Evolutionary conservation across 2,113 vertebrate species (phyloP), one percentile per base, ranked within the genome.

Genomic region (Plotosus lineatus): DNA sequence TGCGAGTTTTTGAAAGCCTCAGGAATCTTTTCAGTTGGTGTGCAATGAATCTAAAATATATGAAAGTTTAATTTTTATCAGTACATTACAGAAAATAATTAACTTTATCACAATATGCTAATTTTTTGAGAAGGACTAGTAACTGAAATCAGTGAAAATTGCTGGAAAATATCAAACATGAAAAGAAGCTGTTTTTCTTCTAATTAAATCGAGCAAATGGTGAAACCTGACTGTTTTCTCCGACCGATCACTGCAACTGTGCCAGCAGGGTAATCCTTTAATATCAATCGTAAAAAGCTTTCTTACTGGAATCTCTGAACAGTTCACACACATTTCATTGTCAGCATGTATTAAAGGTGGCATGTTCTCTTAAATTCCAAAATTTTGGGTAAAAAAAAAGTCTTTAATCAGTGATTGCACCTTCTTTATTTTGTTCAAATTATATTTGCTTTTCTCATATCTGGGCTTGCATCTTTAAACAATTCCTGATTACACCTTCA

Each of bases 401-500:
- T 0, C 23, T 19, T 23, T 65, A 11, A 66, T 48, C 7, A 17
- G 26, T 50, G 14, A 19, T 10, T 50, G 44, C 5, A 71, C 23
- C 3, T 38, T 38, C 36, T 36, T 28, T 26, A 46, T n/a, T 72
- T 10, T 5, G n/a, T 71, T 71, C 0, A 50, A 36, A 73, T 36
- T 51, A 28, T 26, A 1, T 51, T 50, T 11, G 28, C 4, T 51
- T 51, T 3, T 51, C 33, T 73, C 19, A 4, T 51, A 36, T 51
- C 46, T 51, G 69, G 26, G 46, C 50, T 72, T 72, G 46, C 19
- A 12, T 51, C 21, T 63, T 77, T 33, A 77, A 61, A 42, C 42
- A 63, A 48, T 36, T 77, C 58, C 53, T 48, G 42, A 31, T 42
- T 63, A 63, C 40, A 77, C 75, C 12, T 77, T 42, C 9, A 60